Base-by-base conservation (phyloP, 2,113 vertebrate species). In the Scomber japonicus region DNA sequence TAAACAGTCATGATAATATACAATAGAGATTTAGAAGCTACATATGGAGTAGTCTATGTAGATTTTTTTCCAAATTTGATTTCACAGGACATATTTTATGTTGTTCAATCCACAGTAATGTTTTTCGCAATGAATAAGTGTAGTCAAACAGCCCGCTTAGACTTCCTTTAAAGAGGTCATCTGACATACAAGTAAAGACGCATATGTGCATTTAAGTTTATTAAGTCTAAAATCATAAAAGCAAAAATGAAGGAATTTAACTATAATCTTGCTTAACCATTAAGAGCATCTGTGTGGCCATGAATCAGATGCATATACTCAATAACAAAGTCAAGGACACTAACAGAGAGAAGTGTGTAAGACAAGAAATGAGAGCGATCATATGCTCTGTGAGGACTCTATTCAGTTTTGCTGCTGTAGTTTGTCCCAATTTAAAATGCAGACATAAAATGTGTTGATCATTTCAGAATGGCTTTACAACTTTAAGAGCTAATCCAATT, bases 311-410 rank as follows among this genome's bases (percentile, higher is more conserved):
- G 75, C 78, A 89, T 80, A 76, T 78, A 82, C 55, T 63, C 89
- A 94, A 94, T 92, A 93, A 93, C 92, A 93, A 88, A 81, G 67
- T 89, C 71, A 95, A 94, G 92, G 92, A 71, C 93, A 91, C 68
- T 87, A 90, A 87, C 40, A 76, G 59, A 83, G 40, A 82, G 70
- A 69, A 83, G 76, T 66, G 61, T 84, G 46, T 60, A 60, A 24
- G 21, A 48, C 45, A 73, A 64, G 70, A 61, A 62, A 59, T 53
- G 21, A 57, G 66, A 60, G 44, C 59, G 35, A 40, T 50, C 48
- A 3, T 56, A 27, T 57, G 76, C 46, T 55, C 24, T 40, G 7
- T 51, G 35, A 40, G 35, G 24, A 27, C 3, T 27, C 3, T 27
- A 27, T 27, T 69, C n/a, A 51, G 59, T 44, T 83, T 9, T 66